phyloP scores from a whole-genome alignment of 2,797 vertebrate species.

The Stomatorhinus walkeri region DNA sequence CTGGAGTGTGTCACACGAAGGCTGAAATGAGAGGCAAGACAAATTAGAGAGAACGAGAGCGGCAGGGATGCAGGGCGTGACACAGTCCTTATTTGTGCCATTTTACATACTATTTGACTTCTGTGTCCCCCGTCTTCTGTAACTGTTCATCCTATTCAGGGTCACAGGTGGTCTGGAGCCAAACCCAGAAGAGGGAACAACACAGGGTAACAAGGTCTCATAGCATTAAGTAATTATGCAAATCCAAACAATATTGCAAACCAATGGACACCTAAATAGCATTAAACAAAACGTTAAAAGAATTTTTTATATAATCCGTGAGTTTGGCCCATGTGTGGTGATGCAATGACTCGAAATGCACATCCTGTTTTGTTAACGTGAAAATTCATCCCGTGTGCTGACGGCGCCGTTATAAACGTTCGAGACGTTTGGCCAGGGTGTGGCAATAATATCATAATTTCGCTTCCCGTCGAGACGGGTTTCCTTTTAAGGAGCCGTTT shows the following conservation, averaged over 20 bases:
- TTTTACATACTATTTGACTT: not conserved
- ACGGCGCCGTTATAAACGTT: not conserved
- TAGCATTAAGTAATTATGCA: not conserved
- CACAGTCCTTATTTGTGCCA: not conserved
- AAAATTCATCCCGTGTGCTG: not conserved
- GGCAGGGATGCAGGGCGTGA: not conserved
- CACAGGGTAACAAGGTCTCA: not conserved
- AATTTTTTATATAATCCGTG: not conserved
- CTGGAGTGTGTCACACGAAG: too few relatives aligned
- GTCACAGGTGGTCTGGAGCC: not conserved
- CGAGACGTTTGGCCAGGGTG: not conserved
- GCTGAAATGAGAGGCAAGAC: too few relatives aligned
- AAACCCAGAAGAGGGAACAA: not conserved
- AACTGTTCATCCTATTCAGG: not conserved
- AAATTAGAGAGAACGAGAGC: too few relatives aligned
- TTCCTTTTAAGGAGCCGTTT: conserved; percentile 26
- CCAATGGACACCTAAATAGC: not conserved
- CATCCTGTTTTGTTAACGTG: not conserved
- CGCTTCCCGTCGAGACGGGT: conserved; percentile 36
- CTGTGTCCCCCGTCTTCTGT: not conserved
- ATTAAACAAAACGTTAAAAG: not conserved
- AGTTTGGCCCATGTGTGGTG: not conserved
- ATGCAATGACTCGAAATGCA: not conserved
- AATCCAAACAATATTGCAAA: not conserved
- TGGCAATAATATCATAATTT: conserved; percentile 27